These are phyloP conservation scores for Aplocera efformata DNA, from an alignment of 2,888 invertebrate genomes.

Conservation along the genomic window DNA sequence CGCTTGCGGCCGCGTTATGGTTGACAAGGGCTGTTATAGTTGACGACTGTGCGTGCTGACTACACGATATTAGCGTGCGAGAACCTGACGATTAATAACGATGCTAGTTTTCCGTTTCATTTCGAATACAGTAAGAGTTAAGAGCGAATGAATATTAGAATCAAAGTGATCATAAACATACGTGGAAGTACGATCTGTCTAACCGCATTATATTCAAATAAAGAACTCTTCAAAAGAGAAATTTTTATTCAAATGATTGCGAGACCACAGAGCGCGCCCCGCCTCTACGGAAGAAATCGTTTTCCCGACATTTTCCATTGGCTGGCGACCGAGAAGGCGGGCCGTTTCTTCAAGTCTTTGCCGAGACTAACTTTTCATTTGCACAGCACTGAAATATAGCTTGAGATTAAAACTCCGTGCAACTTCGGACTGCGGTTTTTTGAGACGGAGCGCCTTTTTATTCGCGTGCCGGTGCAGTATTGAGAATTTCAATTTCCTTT, in stretches of 20 bases:
- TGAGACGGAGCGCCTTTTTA: conserved; percentile 54
- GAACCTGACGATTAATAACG: conserved; percentile 7
- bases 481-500: conserved; percentile 41
- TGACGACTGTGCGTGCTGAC: conserved; percentile 53
- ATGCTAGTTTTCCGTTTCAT: background rate
- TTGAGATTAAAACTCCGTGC: conserved; percentile 69
- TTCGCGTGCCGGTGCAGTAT: conserved; percentile 36
- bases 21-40: conserved; percentile 75
- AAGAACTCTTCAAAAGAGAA: conserved; percentile 73
- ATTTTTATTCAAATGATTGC: conserved; percentile 73
- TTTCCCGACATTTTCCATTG: conserved; percentile 76
- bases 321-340: conserved; percentile 65
- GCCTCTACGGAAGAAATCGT: conserved; percentile 74
- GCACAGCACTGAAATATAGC: conserved; percentile 76
- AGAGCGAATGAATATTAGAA: conserved; percentile 1
- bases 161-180: conserved; percentile 30
- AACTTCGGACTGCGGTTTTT: conserved; percentile 69
- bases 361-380: conserved; percentile 76
- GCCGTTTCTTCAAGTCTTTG: conserved; percentile 67
- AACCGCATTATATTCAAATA: conserved; percentile 68
- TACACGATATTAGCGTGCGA: conserved; percentile 54
- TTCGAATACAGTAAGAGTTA: background rate
- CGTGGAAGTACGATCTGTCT: conserved; percentile 31
- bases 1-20: conserved; percentile 73
- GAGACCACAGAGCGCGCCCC: conserved; percentile 67